Base-by-base conservation (phyloP, 2,113 vertebrate genomes). In the Syrrhaptes paradoxus region DNA sequence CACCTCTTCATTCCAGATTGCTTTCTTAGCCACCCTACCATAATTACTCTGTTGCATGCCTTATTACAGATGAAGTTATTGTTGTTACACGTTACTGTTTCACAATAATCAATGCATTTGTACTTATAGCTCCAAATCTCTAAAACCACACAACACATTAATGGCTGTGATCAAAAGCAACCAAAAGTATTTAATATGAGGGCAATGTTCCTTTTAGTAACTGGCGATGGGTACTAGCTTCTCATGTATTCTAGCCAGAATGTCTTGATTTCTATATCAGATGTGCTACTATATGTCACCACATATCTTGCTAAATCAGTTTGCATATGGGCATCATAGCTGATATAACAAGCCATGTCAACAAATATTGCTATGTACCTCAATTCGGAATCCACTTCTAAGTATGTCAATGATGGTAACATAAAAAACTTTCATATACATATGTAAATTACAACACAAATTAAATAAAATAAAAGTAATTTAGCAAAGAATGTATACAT, bases 21-120 rank as follows among this genome's bases (percentile, higher is more conserved):
- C 91, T 93, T 89, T 95, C 94, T 87, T 95, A 93, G 92, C 88
- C 95, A 86, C 59, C 75, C 92, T 80, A 90, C 55, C 10, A 0
- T 96, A 95, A 96, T 96, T 94, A 94, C 76, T 36, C 63, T 36
- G 38, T 87, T 95, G 94, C 91, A 88, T 82, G 92, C 80, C 76
- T 95, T 70, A 86, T 86, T 93, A 85, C 88, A 94, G 87, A 82
- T 72, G 87, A 63, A 95, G 89, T 77, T 94, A 92, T 62, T 97
- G 95, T 97, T 94, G 94, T 94, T 96, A 95, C 95, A 97, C 0
- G 95, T 97, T 95, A n/a, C 83, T 66, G 83, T 97, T 97, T 91
- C 95, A 96, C 89, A 96, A 96, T 75, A 97, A 95, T 95, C 90
- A 59, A 94, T 97, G 92, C 77, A 91, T 80, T 96, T 94, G 67